Base-by-base conservation (phyloP, 2,888 invertebrate species). In the Caradrina kadenii region DNA sequence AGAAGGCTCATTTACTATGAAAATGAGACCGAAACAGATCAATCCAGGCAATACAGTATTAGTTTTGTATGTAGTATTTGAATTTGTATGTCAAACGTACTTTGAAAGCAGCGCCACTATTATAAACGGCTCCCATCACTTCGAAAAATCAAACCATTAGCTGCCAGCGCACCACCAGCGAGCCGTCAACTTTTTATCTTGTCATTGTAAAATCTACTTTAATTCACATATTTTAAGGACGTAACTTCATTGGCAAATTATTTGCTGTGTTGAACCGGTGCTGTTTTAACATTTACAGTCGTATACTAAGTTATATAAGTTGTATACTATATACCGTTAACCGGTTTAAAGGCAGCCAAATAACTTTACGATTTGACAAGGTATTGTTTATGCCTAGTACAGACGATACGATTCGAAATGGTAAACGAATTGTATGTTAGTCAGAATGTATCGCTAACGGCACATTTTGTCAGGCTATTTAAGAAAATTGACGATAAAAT, bases 1-100 rank as follows among this genome's bases (percentile, higher is more conserved):
- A 19, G 48, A 35, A 39, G n/a, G n/a, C 35, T 69, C 45, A 22
- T 21, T 56, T 3, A 39, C 56, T 53, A 31, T 52, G 56, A 39
- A 56, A 52, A 39, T 26, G 35, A 66, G 45, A 45, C 56, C 56
- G 11, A 42, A 56, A n/a, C 22, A 22, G 45, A 11, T 31, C 3
- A 22, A 19, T 68, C 26, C 66, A 74, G 49, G 22, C 55, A 56
- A 58, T 66, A 50, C 75, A 71, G 71, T 75, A 71, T 71, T 71
- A 26, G 31, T 73, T 63, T 49, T 64, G 31, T 49, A 63, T 63
- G 42, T 73, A 22, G 63, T 42, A 50, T 73, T 5, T 50, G 19
- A 21, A 2, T 26, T 26, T 26, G 26, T 26, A 26, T n/a, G 6
- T n/a, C 17, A 19, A 19, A 11, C n/a, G 19, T 19, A 8, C 17